These are phyloP conservation scores for Acrocephalus arundinaceus DNA, from an alignment of 2,113 vertebrate genomes.

Conservation along the genomic window DNA sequence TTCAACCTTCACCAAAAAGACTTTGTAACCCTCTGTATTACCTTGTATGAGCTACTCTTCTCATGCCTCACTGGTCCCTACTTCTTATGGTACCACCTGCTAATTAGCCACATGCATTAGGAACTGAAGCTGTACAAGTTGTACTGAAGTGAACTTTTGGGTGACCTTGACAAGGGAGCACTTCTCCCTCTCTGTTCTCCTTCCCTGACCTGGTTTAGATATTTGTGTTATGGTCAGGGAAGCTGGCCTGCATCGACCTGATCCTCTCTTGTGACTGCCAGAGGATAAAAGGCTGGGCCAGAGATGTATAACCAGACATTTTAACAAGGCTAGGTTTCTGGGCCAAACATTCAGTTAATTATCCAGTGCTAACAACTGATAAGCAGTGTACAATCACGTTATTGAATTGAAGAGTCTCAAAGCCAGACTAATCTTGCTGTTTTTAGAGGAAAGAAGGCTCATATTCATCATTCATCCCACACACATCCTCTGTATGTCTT, in stretches of 20 bases:
- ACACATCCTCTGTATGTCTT: neutral
- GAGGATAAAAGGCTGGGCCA: neutral
- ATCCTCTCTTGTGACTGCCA: neutral
- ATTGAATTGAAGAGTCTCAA: neutral
- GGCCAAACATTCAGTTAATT: neutral
- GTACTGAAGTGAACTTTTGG: neutral
- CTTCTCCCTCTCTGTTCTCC: neutral
- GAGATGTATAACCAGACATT: neutral
- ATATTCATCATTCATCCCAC: neutral
- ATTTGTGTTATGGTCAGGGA: neutral
- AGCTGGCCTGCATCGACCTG: neutral
- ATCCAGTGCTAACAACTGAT: neutral
- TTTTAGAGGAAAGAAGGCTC: neutral
- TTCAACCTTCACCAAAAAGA: neutral
- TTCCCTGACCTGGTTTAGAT: neutral
- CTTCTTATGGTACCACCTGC: neutral
- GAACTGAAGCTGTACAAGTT: neutral
- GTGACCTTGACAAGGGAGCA: accelerated
- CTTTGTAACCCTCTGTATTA: neutral
- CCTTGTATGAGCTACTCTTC: neutral
- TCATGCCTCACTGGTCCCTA: neutral
- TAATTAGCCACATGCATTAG: neutral
- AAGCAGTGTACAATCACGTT: neutral
- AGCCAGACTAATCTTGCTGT: neutral
- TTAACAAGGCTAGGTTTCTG: neutral